A percentile compares a stretch with the other conserved stretches of the same genome.
Evolutionary conservation across 2,888 invertebrate genomes (phyloP).

Genomic region (Iselma pallidipennis): DNA sequence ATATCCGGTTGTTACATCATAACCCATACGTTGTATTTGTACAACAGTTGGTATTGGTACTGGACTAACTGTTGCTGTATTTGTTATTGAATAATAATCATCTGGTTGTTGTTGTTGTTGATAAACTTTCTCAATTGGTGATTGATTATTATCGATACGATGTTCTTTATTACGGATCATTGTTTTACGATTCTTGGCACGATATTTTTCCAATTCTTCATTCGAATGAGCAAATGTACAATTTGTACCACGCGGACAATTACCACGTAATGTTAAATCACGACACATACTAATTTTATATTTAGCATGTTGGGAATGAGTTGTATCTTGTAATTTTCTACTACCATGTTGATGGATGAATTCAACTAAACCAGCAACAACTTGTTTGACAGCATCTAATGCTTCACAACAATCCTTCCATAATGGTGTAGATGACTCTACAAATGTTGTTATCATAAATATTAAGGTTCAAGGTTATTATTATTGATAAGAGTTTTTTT

Average conservation of each 20-base stretch:
- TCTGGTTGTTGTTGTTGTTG: conserved; percentile 40
- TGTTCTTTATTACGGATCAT: conserved; percentile 50
- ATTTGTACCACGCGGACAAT: conserved; percentile 82
- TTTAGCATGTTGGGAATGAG: conserved; percentile 67
- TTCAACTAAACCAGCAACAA: conserved; percentile 76
- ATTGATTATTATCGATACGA: conserved; percentile 45
- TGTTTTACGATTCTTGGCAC: conserved; percentile 68
- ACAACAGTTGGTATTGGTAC: conserved; percentile 51
- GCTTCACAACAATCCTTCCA: conserved; percentile 70
- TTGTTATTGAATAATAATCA: conserved; percentile 48
- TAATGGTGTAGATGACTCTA: conserved; percentile 64
- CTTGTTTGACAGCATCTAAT: conserved; percentile 70
- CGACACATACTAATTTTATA: conserved; percentile 92
- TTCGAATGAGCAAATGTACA: conserved; percentile 94
- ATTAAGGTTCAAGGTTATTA: too few relatives aligned
- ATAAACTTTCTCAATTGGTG: conserved; percentile 48
- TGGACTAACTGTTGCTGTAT: conserved; percentile 40
- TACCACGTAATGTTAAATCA: conserved; percentile 76
- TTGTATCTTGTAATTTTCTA: conserved; percentile 64
- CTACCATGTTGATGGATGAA: conserved; percentile 77
- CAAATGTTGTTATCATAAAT: too few relatives aligned
- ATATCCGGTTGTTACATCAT: conserved; percentile 46
- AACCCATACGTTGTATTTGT: conserved; percentile 47
- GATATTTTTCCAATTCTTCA: conserved; percentile 85
- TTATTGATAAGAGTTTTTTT: conserved; percentile 3